These are phyloP conservation scores for Gyrodactylus bullatarudis DNA, from an alignment of 1,140 invertebrate genomes.

Conservation along the genomic window DNA sequence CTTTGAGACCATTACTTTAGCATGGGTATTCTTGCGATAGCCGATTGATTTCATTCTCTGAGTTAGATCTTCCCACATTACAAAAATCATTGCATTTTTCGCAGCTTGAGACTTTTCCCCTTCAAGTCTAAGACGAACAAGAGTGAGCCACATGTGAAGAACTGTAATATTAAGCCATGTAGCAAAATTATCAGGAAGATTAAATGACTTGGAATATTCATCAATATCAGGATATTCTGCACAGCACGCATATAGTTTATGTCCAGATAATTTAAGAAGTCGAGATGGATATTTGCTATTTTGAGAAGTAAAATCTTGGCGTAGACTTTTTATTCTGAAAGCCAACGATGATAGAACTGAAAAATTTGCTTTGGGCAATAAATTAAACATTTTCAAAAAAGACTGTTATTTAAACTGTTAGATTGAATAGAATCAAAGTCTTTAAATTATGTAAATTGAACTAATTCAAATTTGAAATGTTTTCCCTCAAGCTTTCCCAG, in stretches of 20 bases:
- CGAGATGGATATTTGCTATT: neutral
- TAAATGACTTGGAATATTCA: neutral
- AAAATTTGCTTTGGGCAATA: neutral
- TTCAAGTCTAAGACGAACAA: neutral
- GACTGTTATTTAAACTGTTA: no score
- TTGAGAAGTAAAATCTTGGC: neutral
- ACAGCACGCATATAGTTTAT: neutral
- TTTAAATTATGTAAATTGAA: no score
- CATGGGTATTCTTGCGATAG: neutral
- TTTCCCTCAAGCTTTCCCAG: no score
- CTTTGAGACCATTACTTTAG: neutral
- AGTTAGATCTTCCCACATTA: neutral
- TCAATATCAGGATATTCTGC: neutral
- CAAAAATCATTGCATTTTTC: neutral
- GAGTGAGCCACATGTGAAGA: neutral
- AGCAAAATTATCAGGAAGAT: neutral
- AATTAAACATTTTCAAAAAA: neutral
- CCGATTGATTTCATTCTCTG: neutral
- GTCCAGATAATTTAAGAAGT: neutral
- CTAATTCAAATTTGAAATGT: no score
- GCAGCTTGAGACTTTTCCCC: neutral
- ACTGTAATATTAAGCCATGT: neutral
- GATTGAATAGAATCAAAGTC: no score
- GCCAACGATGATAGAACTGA: neutral
- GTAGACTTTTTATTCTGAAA: neutral